These are phyloP conservation scores for Corydoras sp. DNA, from an alignment of 2,113 vertebrate species.

Conservation along the genomic window DNA sequence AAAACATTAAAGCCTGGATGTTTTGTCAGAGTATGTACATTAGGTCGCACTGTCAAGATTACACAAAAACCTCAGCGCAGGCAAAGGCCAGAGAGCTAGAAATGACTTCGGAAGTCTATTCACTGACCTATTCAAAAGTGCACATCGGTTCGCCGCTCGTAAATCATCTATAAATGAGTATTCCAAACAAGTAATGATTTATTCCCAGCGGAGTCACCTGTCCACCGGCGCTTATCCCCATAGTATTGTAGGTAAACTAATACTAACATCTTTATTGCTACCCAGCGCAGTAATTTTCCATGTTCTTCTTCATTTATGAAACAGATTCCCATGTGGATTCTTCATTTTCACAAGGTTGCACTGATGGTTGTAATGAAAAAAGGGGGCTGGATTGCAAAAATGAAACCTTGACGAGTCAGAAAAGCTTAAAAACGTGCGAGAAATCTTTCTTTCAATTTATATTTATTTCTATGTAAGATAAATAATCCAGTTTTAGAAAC, in stretches of 20 bases:
- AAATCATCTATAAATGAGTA: no score
- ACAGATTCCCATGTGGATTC: neutral
- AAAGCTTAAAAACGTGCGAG: no score
- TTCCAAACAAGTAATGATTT: no score
- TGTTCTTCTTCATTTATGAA: neutral
- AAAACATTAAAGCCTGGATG: neutral
- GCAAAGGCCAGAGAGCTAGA: neutral
- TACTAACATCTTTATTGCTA: neutral
- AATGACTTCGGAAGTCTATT: neutral
- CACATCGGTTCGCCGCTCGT: no score
- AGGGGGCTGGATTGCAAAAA: no score
- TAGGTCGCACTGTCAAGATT: neutral
- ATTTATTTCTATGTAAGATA: no score
- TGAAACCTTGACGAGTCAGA: no score
- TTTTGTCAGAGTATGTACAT: neutral
- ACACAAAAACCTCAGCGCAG: neutral
- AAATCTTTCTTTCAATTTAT: no score
- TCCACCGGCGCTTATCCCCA: neutral
- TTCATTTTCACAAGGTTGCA: no score
- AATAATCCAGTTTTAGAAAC: no score
- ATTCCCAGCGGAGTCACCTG: neutral
- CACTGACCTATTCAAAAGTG: neutral
- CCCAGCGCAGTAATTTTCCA: no score
- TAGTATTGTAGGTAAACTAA: neutral
- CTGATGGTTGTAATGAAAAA: no score